A percentile compares a stretch with the other conserved stretches of the same genome.
Conservation (phyloP, 2,113 vertebrate genomes). For the Numida meleagris region DNA sequence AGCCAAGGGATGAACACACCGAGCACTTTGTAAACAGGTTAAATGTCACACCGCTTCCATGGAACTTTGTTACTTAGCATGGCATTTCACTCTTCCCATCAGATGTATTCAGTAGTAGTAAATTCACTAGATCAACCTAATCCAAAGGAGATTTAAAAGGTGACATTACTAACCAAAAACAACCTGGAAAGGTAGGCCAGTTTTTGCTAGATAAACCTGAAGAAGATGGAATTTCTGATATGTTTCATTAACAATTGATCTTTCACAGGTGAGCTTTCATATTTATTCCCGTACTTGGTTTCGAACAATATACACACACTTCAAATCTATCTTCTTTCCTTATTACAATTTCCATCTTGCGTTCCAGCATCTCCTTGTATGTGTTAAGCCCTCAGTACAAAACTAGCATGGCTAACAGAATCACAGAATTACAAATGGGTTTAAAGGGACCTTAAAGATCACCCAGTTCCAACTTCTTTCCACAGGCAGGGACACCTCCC, state of each 20-base stretch:
- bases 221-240: not conserved
- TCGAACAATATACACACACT: not conserved
- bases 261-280: not conserved
- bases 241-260: not conserved
- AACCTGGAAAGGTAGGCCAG: not conserved
- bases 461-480: not conserved
- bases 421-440: not conserved
- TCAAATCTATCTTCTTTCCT: not conserved
- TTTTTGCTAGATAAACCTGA: not conserved
- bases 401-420: not conserved
- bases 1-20: not conserved
- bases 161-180: not conserved
- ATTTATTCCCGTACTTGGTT: not conserved
- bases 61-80: not conserved
- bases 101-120: not conserved
- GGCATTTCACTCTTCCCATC: slow-evolving; percentile 3
- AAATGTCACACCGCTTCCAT: not conserved
- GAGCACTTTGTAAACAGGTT: not conserved
- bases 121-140: not conserved
- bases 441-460: not conserved
- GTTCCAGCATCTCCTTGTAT: not conserved
- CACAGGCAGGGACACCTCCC: not conserved
- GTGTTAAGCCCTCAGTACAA: not conserved
- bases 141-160: slow-evolving; percentile 3
- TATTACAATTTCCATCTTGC: not conserved